Evolutionary conservation across 2,888 invertebrate species (phyloP), one percentile per base, ranked within the genome.

Genomic region (Ryuthela nishihirai): DNA sequence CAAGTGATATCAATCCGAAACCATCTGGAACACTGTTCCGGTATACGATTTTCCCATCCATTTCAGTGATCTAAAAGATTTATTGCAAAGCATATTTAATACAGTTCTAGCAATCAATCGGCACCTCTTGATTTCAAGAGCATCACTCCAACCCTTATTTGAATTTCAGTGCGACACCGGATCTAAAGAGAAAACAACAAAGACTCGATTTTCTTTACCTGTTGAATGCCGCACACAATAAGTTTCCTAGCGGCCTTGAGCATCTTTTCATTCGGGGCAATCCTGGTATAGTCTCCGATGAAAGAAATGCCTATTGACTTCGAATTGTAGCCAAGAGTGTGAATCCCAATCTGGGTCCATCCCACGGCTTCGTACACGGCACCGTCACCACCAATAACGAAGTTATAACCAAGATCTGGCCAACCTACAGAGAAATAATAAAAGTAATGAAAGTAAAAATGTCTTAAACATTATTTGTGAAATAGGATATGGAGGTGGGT

Each of bases 321-420:
- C 0, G 36, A n/a, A 25, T 58, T 58, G 44, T 44, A 58, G n/a
- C 42, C 52, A 4, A 45, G 41, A 12, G 70, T 70, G 47, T 72
- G 72, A 9, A 68, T 68, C 0, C 72, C 72, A 6, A 68, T 65
- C 17, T 61, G 38, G 34, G 65, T 63, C 71, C 71, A 72, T 4
- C 69, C 70, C 10, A 69, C 63, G 1, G 67, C 72, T 45, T 69
- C 70, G 56, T 70, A 71, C 9, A 69, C 70, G 4, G 61, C 43
- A 0, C 72, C 72, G 44, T 71, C 71, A n/a, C 68, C 69, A 1
- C 71, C 71, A 21, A 72, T 64, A 12, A 71, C 62, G 43, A 69
- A 72, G 53, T 67, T 72, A 60, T 71, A 71, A 1, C 53, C 53
- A 17, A 59, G 52, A 10, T 59, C 53, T 10, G 36, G 12, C 46